These are phyloP conservation scores for Drosophila merina DNA, from an alignment of 2,888 invertebrate genomes.

Conservation along the genomic window DNA sequence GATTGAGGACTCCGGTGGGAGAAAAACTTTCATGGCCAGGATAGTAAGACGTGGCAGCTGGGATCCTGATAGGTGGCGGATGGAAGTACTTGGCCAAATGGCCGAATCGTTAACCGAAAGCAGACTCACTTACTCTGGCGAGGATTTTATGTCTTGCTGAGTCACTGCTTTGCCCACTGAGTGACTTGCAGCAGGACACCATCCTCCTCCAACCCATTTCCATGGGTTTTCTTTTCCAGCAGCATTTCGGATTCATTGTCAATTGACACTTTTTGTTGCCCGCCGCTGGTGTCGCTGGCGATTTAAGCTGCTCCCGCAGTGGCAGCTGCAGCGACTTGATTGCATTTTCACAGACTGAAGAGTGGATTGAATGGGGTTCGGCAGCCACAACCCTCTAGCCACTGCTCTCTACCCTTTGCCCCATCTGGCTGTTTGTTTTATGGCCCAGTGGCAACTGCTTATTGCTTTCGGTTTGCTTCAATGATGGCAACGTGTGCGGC, in stretches of 20 bases:
- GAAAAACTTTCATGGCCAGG: slow-evolving; percentile 39
- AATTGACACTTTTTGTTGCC: slow-evolving; percentile 72
- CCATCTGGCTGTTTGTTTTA: slow-evolving; percentile 63
- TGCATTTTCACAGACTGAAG: slow-evolving; percentile 56
- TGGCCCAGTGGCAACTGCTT: slow-evolving; percentile 68
- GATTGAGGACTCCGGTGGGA: slow-evolving; percentile 66
- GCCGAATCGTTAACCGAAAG: slow-evolving; percentile 71
- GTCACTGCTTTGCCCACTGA: slow-evolving; percentile 35
- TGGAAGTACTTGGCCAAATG: slow-evolving; percentile 71
- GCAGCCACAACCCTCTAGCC: neutral
- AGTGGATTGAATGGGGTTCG: slow-evolving; percentile 18
- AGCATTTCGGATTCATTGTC: slow-evolving; percentile 74
- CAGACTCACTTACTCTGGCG: slow-evolving; percentile 53
- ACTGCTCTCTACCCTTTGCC: neutral
- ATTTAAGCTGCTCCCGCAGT: slow-evolving; percentile 38
- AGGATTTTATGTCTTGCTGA: slow-evolving; percentile 60
- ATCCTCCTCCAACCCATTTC: neutral
- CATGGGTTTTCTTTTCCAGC: slow-evolving; percentile 2
- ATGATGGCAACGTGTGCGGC: slow-evolving; percentile 63
- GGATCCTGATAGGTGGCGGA: slow-evolving; percentile 52
- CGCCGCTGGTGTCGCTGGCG: slow-evolving; percentile 41
- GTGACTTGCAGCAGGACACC: slow-evolving; percentile 28
- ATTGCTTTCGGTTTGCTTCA: slow-evolving; percentile 76
- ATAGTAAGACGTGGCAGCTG: slow-evolving; percentile 41
- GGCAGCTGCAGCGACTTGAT: slow-evolving; percentile 50